A percentile compares a stretch with the other conserved stretches of the same genome.
These are phyloP conservation scores for Neotoxoptera formosana DNA, from an alignment of 1,140 invertebrate genomes.

Conservation along the genomic window DNA sequence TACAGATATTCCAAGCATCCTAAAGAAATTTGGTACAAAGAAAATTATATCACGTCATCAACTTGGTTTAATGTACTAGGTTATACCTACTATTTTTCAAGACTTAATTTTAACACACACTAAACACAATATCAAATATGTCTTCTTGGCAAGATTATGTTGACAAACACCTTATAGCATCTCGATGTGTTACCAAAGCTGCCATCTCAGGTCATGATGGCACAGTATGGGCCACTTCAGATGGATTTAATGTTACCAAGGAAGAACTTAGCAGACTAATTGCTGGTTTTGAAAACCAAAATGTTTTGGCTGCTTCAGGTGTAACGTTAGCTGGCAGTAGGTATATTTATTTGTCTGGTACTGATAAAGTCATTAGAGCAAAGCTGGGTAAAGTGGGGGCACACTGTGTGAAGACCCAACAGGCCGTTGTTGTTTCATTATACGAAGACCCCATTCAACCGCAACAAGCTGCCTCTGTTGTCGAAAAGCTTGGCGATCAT, in stretches of 20 bases:
- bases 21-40: neutral
- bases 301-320: slow-evolving; percentile 82
- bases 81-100: neutral
- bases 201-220: slow-evolving; percentile 94
- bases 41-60: neutral
- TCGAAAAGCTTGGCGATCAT: slow-evolving; percentile 95
- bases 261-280: slow-evolving; percentile 86
- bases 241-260: slow-evolving; percentile 92
- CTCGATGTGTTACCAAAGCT: slow-evolving; percentile 90
- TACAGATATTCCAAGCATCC: slow-evolving; percentile 9
- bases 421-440: slow-evolving; percentile 90
- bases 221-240: slow-evolving; percentile 93
- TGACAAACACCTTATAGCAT: slow-evolving; percentile 94
- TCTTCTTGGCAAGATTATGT: slow-evolving; percentile 93
- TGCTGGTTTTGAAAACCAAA: slow-evolving; percentile 85
- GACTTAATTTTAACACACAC: slow-evolving; percentile 16
- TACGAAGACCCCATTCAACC: slow-evolving; percentile 94
- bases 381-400: slow-evolving; percentile 90
- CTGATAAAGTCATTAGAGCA: slow-evolving; percentile 88
- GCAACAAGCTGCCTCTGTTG: slow-evolving; percentile 91
- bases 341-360: slow-evolving; percentile 92
- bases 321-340: slow-evolving; percentile 87
- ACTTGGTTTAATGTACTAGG: slow-evolving; percentile 30
- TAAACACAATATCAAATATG: slow-evolving; percentile 42
- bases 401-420: slow-evolving; percentile 93